Evolutionary conservation across 2,797 vertebrate genomes (phyloP), one percentile per base, ranked within the genome.

Genomic region (Chelon labrosus): DNA sequence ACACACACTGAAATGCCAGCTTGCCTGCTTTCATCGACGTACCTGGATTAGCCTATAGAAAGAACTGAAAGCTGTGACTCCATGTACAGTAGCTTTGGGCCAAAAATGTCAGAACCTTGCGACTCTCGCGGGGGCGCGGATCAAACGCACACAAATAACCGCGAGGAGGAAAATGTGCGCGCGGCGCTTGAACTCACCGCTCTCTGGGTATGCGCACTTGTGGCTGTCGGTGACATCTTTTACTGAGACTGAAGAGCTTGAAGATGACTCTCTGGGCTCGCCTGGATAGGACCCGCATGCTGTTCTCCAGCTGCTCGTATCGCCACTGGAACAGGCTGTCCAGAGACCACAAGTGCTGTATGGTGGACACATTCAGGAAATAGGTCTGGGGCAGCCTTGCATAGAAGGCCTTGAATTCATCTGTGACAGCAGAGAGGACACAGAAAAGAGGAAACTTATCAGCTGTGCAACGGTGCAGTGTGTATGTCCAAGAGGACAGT

Each of bases 171-270:
- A 35, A 20, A 56, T 42, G 31, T 25, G 0, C 10, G 16, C 7
- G 44, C 16, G 7, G 44, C 7, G 16, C 16, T 3, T 4, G 10
- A 5, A 38, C 95, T 96, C 93, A 99, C 98, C 96, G 95, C 89
- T 96, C 94, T 82, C 94, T 92, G 0, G 97, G 97, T 69, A 98
- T 91, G 81, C 91, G 95, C 86, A 99, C 95, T 80, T 97, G 93
- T 0, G 97, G 98, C 79, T 99, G 97, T 38, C 95, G 95, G 82
- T 97, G 96, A 77, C 98, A 99, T 68, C 98, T 95, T 91, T 98
- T 98, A 84, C 97, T 99, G 60, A 99, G 96, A 75, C 96, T 96
- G 81, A 98, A 99, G 87, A 99, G 97, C 86, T 98, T 98, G 91
- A 96, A 96, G 70, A 98, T 96, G 55, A 97, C 97, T 88, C 95